phyloP scores from a whole-genome alignment of 2,797 vertebrate species.

The Fringilla coelebs region DNA sequence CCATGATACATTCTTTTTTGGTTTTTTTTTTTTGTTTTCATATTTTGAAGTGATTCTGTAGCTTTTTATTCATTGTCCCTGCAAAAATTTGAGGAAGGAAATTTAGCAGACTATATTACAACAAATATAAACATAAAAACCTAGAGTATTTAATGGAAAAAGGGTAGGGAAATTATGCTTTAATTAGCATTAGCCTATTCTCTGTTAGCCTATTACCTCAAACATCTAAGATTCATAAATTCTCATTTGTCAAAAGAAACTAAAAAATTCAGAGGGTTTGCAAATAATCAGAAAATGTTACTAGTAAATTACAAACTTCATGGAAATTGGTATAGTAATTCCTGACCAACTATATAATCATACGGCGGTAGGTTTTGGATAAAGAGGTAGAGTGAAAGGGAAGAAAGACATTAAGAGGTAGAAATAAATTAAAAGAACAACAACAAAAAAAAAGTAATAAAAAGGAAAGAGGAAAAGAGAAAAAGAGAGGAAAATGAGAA shows the following conservation, averaged over 20 bases:
- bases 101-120: not conserved
- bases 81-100: not conserved
- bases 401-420: not conserved
- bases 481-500: not conserved
- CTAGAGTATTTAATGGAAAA: not conserved
- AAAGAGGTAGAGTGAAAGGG: not conserved
- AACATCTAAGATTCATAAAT: not conserved
- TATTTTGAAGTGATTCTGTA: not conserved
- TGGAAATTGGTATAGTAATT: not conserved
- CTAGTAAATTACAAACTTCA: not conserved
- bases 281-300: not conserved
- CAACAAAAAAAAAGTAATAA: not conserved
- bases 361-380: not conserved
- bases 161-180: not conserved
- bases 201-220: not conserved
- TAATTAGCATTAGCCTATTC: not conserved
- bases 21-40: not conserved
- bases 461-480: not conserved
- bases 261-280: not conserved
- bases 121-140: not conserved
- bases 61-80: not conserved
- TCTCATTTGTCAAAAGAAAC: accelerated
- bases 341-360: not conserved
- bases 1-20: not conserved
- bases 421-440: not conserved